Base-by-base conservation (phyloP, 1,140 invertebrate genomes). In the Melanaphis sacchari region DNA sequence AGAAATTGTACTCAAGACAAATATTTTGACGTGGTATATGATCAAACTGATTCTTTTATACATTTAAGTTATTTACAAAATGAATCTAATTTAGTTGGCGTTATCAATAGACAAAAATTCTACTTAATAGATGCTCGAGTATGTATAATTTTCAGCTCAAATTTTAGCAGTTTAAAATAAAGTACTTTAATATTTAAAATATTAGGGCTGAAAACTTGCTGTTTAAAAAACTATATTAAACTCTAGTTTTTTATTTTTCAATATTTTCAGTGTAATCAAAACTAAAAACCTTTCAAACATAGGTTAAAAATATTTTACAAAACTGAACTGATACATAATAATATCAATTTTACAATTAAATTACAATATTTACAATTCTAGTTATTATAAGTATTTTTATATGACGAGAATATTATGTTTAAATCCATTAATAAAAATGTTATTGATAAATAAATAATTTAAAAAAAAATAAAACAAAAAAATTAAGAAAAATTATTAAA, bases 1-100 rank as follows among this genome's bases (percentile, higher is more conserved):
- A 93, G 91, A 31, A 49, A 84, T 52, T 93, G 91, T 84, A 41
- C 52, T 40, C 91, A 93, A 93, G 31, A 93, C 38, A 93, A 93
- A 41, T 84, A 93, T 84, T 85, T 93, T 93, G 81, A 93, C 18
- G 46, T 36, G 49, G 36, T 26, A 31, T 49, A 26, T 84, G 43
- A 82, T 41, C 91, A 93, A n/a, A 54, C 18, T n/a, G 91, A 93
- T 52, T 93, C 91, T 26, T 93, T 93, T 84, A 49, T 93, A 31
- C 91, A 84, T 54, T 84, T 93, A 49, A 40, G 26, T n/a, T 93
- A 82, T 31, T 93, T 84, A 84, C 43, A 49, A 43, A 93, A 93
- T 31, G 46, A 93, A 49, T 41, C 41, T 54, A 81, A 93, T 93
- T 36, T 84, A 38, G 52, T 93, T 93, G 43, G 31, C 22, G 26